A percentile compares a stretch with the other conserved stretches of the same genome.
Evolutionary conservation across 2,113 vertebrate genomes (phyloP).

Genomic region (Ovis aries): ARS-UI_Ramb_v3.0 NC_056065.1:50223001-50223500

Average conservation of each 20-base stretch:
- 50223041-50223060: conserved; percentile 98
- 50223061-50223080: conserved; percentile 98
- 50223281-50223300: not conserved
- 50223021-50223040: conserved; percentile 99
- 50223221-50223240: too few relatives aligned
- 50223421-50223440: not conserved
- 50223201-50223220: accelerated
- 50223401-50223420: not conserved
- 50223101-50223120: conserved; percentile 98
- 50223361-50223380: not conserved
- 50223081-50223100: conserved; percentile 99
- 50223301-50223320: not conserved
- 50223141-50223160: conserved; percentile 98
- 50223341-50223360: accelerated
- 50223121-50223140: conserved; percentile 98
- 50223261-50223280: not conserved
- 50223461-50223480: not conserved
- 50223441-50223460: accelerated
- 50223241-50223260: not conserved
- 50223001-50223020: conserved; percentile 98
- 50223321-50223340: not conserved
- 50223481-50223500: not conserved
- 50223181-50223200: accelerated
- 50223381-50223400: not conserved
- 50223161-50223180: not conserved